Conservation (phyloP, 2,888 invertebrate species). For the Mythimna albipuncta region DNA sequence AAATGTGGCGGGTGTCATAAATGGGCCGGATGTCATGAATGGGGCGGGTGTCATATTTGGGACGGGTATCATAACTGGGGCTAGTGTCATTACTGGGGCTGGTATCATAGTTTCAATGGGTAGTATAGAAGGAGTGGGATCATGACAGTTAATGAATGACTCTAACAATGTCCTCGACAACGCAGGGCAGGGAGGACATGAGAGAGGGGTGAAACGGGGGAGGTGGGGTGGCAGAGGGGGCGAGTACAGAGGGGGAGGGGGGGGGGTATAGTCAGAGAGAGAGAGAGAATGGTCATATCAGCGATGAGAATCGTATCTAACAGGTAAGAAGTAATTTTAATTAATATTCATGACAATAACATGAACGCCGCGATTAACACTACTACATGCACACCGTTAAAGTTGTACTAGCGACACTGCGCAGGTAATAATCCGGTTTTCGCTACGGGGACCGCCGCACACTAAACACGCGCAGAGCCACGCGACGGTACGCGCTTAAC, state of each 20-base stretch:
- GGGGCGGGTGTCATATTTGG: conserved; percentile 66
- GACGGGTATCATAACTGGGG: not conserved
- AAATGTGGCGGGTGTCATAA: conserved; percentile 21
- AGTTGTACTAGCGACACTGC: no score
- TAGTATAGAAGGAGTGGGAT: not conserved
- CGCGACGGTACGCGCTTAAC: no score
- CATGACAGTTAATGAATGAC: conserved; percentile 69
- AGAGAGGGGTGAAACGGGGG: not conserved
- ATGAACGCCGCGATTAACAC: no score
- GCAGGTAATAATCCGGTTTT: no score
- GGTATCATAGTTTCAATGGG: no score
- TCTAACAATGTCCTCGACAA: not conserved
- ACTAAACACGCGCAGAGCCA: no score
- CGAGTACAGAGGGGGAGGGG: not conserved
- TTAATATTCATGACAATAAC: no score
- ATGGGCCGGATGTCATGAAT: no score
- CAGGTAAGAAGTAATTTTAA: not conserved
- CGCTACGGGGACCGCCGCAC: no score
- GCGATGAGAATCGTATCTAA: not conserved
- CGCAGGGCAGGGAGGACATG: not conserved
- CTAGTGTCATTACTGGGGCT: no score
- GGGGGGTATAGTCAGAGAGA: not conserved
- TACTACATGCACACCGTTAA: no score
- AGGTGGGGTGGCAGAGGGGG: not conserved
- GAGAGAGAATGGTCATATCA: not conserved